phyloP scores from a whole-genome alignment of 2,113 vertebrate genomes.

The Chelonoidis abingdonii region DNA sequence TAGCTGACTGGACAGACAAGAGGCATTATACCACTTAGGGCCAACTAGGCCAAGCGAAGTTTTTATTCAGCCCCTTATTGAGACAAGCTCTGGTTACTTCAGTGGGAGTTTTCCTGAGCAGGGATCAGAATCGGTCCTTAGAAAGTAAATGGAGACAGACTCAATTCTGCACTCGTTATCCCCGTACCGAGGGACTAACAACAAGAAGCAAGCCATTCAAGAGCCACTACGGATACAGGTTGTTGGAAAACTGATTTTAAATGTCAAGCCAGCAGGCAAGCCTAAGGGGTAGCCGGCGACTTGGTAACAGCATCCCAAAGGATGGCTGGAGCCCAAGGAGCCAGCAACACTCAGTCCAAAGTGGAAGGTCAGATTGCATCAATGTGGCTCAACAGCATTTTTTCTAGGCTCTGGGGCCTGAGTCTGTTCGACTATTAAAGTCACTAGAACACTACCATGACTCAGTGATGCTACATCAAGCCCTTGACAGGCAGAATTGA shows the following conservation, averaged over 20 bases:
- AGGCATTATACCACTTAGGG: too few relatives aligned
- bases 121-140: neutral
- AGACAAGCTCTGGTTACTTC: conserved; percentile 6
- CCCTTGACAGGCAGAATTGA: neutral
- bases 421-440: neutral
- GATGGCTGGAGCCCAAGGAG: neutral
- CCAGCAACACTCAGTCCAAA: neutral
- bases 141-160: neutral
- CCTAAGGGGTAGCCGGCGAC: too few relatives aligned
- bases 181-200: neutral
- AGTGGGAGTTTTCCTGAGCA: neutral
- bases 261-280: neutral
- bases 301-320: too few relatives aligned
- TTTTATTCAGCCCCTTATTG: neutral
- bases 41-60: too few relatives aligned
- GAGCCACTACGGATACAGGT: neutral
- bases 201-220: neutral
- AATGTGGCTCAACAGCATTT: neutral
- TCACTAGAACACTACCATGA: too few relatives aligned
- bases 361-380: neutral
- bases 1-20: neutral
- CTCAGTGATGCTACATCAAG: too few relatives aligned
- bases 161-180: neutral
- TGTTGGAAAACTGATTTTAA: neutral
- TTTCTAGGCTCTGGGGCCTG: neutral